These are phyloP conservation scores for Drosophila bocqueti DNA, from an alignment of 1,140 invertebrate species.

Conservation along the genomic window DNA sequence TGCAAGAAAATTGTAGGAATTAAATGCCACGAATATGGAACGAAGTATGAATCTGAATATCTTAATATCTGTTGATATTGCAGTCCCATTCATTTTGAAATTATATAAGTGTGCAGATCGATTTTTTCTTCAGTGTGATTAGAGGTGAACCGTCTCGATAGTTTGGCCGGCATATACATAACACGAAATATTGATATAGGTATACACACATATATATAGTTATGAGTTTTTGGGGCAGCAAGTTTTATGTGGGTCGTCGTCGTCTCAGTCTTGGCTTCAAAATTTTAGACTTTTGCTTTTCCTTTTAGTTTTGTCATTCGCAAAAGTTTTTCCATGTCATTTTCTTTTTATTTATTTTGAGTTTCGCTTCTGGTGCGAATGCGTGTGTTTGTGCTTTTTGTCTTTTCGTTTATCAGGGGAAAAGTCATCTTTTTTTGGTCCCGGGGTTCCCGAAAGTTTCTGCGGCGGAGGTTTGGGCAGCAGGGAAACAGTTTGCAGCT, in stretches of 20 bases:
- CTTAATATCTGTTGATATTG: not conserved
- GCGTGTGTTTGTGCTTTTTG: slow-evolving; percentile 16
- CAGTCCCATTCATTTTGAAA: not conserved
- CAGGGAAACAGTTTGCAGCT: slow-evolving; percentile 45
- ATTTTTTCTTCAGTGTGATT: not conserved
- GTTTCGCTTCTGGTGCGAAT: not conserved
- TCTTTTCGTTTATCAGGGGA: slow-evolving; percentile 57
- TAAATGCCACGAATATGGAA: no score
- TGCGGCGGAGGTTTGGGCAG: not conserved
- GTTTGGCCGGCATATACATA: slow-evolving; percentile 18
- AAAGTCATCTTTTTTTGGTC: slow-evolving; percentile 60
- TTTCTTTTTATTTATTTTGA: not conserved
- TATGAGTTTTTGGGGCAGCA: slow-evolving; percentile 40
- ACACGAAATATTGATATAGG: not conserved
- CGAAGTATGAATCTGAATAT: not conserved
- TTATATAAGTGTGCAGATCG: not conserved
- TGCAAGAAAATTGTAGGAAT: no score
- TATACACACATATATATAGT: not conserved
- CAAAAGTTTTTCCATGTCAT: slow-evolving; percentile 60
- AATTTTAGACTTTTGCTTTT: slow-evolving; percentile 37
- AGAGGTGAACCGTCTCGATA: slow-evolving; percentile 7
- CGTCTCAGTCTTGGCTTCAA: slow-evolving; percentile 3
- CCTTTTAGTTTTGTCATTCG: slow-evolving; percentile 58
- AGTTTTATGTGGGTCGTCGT: slow-evolving; percentile 62
- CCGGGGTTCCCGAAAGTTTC: slow-evolving; percentile 18